Evolutionary conservation across 2,797 vertebrate genomes (phyloP).

Genomic region (Microctenopoma stevenorrisi): DNA sequence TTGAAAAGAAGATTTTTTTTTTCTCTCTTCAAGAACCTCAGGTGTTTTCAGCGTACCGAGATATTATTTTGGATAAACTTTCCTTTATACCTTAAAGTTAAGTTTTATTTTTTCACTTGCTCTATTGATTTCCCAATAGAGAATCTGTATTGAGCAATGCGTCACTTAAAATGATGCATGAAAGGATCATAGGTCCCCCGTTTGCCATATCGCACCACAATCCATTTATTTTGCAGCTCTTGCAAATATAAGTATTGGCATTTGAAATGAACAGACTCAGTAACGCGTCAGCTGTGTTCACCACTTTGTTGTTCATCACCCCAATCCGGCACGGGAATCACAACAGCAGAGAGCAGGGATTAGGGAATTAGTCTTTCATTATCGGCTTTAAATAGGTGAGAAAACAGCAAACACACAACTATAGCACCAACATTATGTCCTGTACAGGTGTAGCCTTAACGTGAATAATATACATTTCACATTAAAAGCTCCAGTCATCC

Average conservation of each 20-base stretch:
- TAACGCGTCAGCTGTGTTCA: constrained; percentile 49
- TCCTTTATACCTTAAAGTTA: constrained; percentile 47
- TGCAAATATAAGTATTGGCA: constrained; percentile 62
- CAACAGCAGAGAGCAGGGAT: constrained; percentile 5
- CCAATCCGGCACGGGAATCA: not conserved
- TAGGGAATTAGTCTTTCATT: constrained; percentile 40
- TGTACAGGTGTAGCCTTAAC: not conserved
- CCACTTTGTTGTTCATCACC: constrained; percentile 20
- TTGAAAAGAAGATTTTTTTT: constrained; percentile 13
- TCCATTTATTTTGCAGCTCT: constrained; percentile 58
- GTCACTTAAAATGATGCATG: constrained; percentile 77
- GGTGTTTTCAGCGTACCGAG: constrained; percentile 24
- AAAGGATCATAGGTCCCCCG: constrained; percentile 57
- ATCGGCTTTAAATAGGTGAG: constrained; percentile 30
- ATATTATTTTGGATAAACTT: constrained; percentile 48
- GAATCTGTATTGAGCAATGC: constrained; percentile 65
- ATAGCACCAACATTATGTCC: not conserved
- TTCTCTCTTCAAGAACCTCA: constrained; percentile 16
- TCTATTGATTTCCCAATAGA: constrained; percentile 63
- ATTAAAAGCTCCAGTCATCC: not conserved
- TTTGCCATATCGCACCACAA: constrained; percentile 44
- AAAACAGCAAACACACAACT: constrained; percentile 5
- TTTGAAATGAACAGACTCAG: constrained; percentile 46
- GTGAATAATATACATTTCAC: not conserved
- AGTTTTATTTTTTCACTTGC: constrained; percentile 26